A percentile compares a stretch with the other conserved stretches of the same genome.
These are phyloP conservation scores for Actias luna DNA, from an alignment of 2,888 invertebrate genomes.

Conservation along the genomic window DNA sequence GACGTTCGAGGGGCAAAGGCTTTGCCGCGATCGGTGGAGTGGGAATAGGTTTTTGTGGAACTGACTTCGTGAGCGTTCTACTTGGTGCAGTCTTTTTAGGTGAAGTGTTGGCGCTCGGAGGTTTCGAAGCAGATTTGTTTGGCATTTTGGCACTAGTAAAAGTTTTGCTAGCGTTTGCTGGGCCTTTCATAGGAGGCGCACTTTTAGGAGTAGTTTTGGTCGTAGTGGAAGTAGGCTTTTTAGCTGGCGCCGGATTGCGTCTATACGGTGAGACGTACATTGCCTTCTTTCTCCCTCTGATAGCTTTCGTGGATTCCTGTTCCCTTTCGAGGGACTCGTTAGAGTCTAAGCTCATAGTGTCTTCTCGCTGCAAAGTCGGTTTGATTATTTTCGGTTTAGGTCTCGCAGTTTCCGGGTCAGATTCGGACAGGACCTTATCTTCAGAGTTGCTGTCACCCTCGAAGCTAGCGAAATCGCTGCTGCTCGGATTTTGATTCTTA, in stretches of 20 bases:
- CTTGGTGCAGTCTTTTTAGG: slow-evolving; percentile 62
- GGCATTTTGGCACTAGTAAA: slow-evolving; percentile 56
- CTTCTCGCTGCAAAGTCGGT: slow-evolving; percentile 66
- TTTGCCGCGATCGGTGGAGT: slow-evolving; percentile 53
- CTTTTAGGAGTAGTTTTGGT: slow-evolving; percentile 43
- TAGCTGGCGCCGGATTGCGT: slow-evolving; percentile 53
- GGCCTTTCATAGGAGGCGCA: slow-evolving; percentile 38
- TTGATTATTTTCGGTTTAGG: slow-evolving; percentile 83
- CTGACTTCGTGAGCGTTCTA: slow-evolving; percentile 54
- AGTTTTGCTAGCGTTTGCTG: slow-evolving; percentile 47
- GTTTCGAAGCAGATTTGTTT: slow-evolving; percentile 48
- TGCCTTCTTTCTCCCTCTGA: slow-evolving; percentile 86
- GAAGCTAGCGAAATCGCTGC: slow-evolving; percentile 72
- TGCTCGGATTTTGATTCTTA: slow-evolving; percentile 55
- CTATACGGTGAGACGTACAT: slow-evolving; percentile 84
- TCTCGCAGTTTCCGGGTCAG: slow-evolving; percentile 61
- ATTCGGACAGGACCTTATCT: slow-evolving; percentile 75
- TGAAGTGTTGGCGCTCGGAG: slow-evolving; percentile 55
- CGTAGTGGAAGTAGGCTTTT: slow-evolving; percentile 49
- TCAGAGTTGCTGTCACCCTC: slow-evolving; percentile 83
- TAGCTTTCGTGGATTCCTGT: slow-evolving; percentile 75
- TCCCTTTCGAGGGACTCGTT: slow-evolving; percentile 62
- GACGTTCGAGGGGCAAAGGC: slow-evolving; percentile 85
- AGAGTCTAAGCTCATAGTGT: slow-evolving; percentile 59
- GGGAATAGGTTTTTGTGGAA: slow-evolving; percentile 46